Percentiles rank a stretch among this genome's conserved stretches.
Evolutionary conservation across 1,140 invertebrate species (phyloP).

Genomic region (Neodiprion pinetum): DNA sequence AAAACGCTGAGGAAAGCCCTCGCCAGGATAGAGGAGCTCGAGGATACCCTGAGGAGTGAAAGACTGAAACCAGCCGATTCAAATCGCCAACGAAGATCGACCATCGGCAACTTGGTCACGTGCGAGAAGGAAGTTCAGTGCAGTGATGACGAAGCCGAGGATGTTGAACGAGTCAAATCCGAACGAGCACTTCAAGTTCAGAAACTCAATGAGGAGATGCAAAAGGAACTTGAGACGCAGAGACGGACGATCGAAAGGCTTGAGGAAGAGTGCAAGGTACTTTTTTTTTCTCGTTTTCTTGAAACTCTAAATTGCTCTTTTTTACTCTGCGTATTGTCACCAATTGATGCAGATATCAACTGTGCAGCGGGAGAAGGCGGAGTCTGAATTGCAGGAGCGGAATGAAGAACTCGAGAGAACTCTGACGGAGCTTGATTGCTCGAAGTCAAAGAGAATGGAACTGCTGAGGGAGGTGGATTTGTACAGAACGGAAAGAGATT

Average conservation of each 20-base stretch:
- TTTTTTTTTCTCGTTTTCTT: not conserved
- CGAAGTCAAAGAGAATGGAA: slow-evolving; percentile 41
- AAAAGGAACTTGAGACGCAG: slow-evolving; percentile 43
- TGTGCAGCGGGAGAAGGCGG: slow-evolving; percentile 30
- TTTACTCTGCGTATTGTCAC: slow-evolving; percentile 16
- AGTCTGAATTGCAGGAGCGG: slow-evolving; percentile 28
- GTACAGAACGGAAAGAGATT: slow-evolving; percentile 44
- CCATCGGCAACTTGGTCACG: too few species aligned
- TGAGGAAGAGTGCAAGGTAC: slow-evolving; percentile 46
- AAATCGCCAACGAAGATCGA: not conserved
- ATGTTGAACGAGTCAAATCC: not conserved
- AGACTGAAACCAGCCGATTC: not conserved
- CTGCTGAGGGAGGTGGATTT: slow-evolving; percentile 45
- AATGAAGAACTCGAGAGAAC: slow-evolving; percentile 35
- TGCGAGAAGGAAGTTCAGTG: slow-evolving; percentile 15
- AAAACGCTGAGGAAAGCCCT: slow-evolving; percentile 9
- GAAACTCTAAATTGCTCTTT: not conserved
- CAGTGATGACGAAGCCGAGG: not conserved
- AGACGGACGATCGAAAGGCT: slow-evolving; percentile 39
- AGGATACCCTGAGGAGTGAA: not conserved
- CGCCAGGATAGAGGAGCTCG: slow-evolving; percentile 13
- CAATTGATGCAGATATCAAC: slow-evolving; percentile 34
- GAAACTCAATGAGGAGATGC: slow-evolving; percentile 32
- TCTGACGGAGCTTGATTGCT: slow-evolving; percentile 35
- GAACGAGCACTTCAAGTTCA: slow-evolving; percentile 8